These are phyloP conservation scores for Apantesis nais DNA, from an alignment of 2,888 invertebrate species.

Conservation along the genomic window DNA sequence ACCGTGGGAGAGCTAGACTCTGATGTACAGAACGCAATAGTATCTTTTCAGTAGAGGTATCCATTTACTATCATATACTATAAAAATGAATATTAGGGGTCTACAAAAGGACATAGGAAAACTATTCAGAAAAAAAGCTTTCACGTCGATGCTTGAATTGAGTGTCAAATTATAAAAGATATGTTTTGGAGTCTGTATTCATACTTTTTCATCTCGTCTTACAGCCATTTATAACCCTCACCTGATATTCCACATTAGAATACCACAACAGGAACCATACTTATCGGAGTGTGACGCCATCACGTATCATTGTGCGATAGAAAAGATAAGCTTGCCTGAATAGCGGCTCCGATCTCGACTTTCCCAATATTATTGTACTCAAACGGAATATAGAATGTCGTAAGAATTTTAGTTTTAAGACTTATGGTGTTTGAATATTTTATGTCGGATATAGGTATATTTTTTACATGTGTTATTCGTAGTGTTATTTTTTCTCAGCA, in stretches of 20 bases:
- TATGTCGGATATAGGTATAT: not conserved
- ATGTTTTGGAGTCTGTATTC: not conserved
- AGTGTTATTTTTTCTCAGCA: too few relatives aligned
- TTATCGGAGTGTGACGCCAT: slow-evolving; percentile 14
- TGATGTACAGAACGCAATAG: not conserved
- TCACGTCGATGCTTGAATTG: not conserved
- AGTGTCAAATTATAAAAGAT: not conserved
- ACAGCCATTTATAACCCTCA: not conserved
- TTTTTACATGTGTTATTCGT: not conserved
- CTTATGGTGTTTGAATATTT: slow-evolving; percentile 8
- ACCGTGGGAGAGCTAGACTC: not conserved
- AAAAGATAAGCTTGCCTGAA: slow-evolving; percentile 18
- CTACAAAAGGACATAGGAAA: not conserved
- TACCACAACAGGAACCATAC: slow-evolving; percentile 11
- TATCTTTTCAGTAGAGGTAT: too few relatives aligned
- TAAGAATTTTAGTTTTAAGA: slow-evolving; percentile 15
- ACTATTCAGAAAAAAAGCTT: not conserved
- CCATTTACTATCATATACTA: too few relatives aligned
- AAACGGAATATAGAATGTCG: slow-evolving; percentile 20
- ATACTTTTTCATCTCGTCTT: too few relatives aligned
- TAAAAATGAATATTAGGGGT: not conserved
- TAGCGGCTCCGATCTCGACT: slow-evolving; percentile 16
- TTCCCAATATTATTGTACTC: slow-evolving; percentile 22
- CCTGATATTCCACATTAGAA: slow-evolving; percentile 14
- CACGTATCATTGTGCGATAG: slow-evolving; percentile 7